These are phyloP conservation scores for Forbesichthys papilliferus DNA, from an alignment of 2,113 vertebrate species.

Conservation along the genomic window DNA sequence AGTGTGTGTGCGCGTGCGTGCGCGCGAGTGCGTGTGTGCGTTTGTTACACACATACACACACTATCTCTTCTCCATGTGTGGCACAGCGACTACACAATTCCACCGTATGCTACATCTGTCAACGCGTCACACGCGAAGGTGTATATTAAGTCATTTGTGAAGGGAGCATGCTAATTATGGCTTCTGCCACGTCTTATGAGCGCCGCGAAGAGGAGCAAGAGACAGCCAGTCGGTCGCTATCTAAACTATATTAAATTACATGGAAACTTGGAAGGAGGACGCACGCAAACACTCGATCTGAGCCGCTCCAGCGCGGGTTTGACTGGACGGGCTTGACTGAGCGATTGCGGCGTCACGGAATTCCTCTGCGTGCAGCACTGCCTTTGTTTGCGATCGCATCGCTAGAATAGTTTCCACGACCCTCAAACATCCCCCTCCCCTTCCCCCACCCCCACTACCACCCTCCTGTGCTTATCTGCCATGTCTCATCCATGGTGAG, in stretches of 20 bases:
- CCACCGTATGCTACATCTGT: conserved; percentile 48
- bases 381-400: conserved; percentile 72
- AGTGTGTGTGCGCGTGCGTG: conserved; percentile 15
- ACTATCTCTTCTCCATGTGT: conserved; percentile 23
- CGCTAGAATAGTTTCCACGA: conserved; percentile 68
- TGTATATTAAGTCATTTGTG: conserved; percentile 60
- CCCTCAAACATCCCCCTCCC: background rate
- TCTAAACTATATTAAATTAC: conserved; percentile 66
- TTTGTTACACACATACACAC: background rate
- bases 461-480: conserved; percentile 12
- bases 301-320: conserved; percentile 14
- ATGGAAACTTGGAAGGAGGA: conserved; percentile 63
- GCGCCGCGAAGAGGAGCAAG: conserved; percentile 17
- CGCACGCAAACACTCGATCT: conserved; percentile 46
- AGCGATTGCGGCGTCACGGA: conserved; percentile 63
- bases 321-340: conserved; percentile 47
- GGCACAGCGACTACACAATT: conserved; percentile 27
- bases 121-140: conserved; percentile 49
- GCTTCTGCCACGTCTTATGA: conserved; percentile 35
- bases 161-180: conserved; percentile 49
- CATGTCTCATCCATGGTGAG: conserved; percentile 17
- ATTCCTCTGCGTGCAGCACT: conserved; percentile 58
- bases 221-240: conserved; percentile 53
- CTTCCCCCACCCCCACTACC: background rate
- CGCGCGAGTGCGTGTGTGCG: conserved; percentile 13